Base-by-base conservation (phyloP, 2,888 invertebrate species). In the Mimumesa dahlbomi region DNA sequence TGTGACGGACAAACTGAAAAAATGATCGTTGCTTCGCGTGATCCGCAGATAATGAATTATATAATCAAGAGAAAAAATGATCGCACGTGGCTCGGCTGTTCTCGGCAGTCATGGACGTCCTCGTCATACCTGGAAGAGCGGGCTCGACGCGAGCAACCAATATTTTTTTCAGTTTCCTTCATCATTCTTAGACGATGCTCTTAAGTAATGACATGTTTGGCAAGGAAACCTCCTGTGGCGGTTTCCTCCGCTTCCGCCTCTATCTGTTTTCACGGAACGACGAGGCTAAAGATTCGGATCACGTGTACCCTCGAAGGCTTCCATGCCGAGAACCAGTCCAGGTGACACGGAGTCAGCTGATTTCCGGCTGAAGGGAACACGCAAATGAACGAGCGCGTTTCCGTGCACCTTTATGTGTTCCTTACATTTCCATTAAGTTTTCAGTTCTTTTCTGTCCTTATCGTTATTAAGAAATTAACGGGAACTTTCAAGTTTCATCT, bases 271-370 rank as follows among this genome's bases (percentile, higher is more conserved):
- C 5, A 22, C 9, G 56, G 53, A 59, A 31, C 40, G 49, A 42
- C 58, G 7, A 45, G 74, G 34, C 63, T 29, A 67, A 79, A 75
- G 81, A 80, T 77, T 71, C 64, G 70, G 65, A 70, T 46, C 72
- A 34, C 14, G 43, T 40, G 36, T 58, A 61, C 49, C 73, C 57
- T 65, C 66, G 63, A 77, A 79, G 77, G 82, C 87, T 83, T 87
- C 83, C 87, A 80, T 84, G 75, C 82, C 81, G 65, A 71, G 75
- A 84, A 87, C 83, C 89, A 89, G 88, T 89, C 89, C 87, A 88
- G 85, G 83, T 87, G 86, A 89, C 88, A 89, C 89, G 89, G 89
- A 89, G 88, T 88, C 87, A 88, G 85, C 84, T 82, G 82, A 85
- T 84, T 82, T 86, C 85, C 84, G 84, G 83, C 80, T 81, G 75